A percentile compares a stretch with the other conserved stretches of the same genome.
These are phyloP conservation scores for Bostrychus sinensis DNA, from an alignment of 2,113 vertebrate genomes.

Conservation along the genomic window DNA sequence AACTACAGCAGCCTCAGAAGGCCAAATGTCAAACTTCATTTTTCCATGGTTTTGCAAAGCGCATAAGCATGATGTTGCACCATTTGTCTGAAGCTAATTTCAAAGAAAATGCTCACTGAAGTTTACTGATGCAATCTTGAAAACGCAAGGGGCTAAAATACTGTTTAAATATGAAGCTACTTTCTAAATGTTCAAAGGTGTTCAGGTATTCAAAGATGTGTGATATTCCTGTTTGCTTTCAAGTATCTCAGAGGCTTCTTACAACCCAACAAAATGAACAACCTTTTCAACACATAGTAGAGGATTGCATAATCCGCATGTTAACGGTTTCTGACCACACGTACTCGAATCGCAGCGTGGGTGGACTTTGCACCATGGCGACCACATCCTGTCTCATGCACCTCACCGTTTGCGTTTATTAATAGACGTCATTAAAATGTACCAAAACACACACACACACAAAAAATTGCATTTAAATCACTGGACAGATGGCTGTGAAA, in stretches of 20 bases:
- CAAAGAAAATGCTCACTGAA: too few relatives aligned
- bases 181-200: too few relatives aligned
- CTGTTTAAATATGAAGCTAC: too few relatives aligned
- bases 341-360: constrained; percentile 62
- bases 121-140: too few relatives aligned
- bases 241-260: not conserved
- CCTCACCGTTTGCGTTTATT: constrained; percentile 67
- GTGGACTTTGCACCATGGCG: constrained; percentile 73
- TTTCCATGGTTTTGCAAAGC: too few relatives aligned
- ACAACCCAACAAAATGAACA: not conserved
- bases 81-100: too few relatives aligned
- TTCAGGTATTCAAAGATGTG: too few relatives aligned
- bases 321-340: constrained; percentile 46
- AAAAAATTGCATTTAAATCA: constrained; percentile 18
- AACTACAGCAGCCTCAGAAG: too few relatives aligned
- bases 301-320: not conserved
- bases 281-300: not conserved
- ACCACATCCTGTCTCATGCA: constrained; percentile 76
- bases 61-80: too few relatives aligned
- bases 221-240: not conserved
- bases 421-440: constrained; percentile 59
- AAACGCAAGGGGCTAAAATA: too few relatives aligned
- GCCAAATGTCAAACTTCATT: too few relatives aligned
- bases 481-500: constrained; percentile 13
- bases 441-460: constrained; percentile 29